These are phyloP conservation scores for Nowickia ferox DNA, from an alignment of 2,888 invertebrate species.

Conservation along the genomic window DNA sequence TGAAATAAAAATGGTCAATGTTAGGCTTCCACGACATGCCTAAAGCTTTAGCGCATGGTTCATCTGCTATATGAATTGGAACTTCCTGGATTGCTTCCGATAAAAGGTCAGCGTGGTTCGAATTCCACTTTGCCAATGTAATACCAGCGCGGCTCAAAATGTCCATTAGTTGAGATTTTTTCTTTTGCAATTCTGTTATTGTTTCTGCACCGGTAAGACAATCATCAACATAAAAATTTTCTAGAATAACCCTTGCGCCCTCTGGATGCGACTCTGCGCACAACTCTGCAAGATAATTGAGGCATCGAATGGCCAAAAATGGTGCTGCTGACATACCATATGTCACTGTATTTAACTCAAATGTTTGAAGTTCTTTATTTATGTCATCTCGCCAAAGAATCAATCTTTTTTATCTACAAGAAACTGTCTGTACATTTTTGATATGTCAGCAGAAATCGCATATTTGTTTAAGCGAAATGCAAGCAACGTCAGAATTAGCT, in stretches of 20 bases:
- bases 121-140: background rate
- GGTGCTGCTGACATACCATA: constrained; percentile 8
- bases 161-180: background rate
- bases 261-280: background rate
- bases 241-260: background rate
- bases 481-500: constrained; percentile 1
- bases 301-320: constrained; percentile 10
- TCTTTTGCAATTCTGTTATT: background rate
- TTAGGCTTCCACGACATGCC: too few species aligned
- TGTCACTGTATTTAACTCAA: too few species aligned
- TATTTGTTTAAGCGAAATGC: constrained; percentile 12
- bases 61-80: background rate
- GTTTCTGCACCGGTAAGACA: background rate
- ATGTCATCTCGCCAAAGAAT: too few species aligned
- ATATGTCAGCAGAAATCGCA: constrained; percentile 1
- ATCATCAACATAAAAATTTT: background rate
- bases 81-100: background rate
- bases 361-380: too few species aligned
- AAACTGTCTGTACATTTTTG: constrained; percentile 26
- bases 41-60: background rate
- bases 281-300: constrained; percentile 5
- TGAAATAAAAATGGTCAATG: too few species aligned
- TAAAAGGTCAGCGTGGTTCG: background rate
- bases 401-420: constrained; percentile 19
- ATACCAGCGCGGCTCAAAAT: background rate